These are phyloP conservation scores for Acyrthosiphon pisum DNA, from an alignment of 1,140 invertebrate species.

Conservation along the genomic window DNA sequence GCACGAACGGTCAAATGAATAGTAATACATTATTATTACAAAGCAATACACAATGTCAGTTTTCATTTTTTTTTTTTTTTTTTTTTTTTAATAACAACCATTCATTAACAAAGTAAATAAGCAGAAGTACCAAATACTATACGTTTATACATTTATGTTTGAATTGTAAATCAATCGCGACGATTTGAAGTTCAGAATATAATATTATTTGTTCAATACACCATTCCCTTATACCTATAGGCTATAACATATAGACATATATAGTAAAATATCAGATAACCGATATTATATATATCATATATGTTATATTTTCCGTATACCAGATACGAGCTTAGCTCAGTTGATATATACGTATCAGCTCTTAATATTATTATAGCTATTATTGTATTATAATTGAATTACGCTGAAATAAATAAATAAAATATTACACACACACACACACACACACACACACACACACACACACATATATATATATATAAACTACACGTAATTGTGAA, in stretches of 20 bases:
- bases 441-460: too few relatives aligned
- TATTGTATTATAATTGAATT: too few relatives aligned
- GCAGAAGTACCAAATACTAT: neutral
- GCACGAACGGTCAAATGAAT: neutral
- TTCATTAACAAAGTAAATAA: neutral
- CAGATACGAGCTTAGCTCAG: too few relatives aligned
- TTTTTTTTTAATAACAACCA: neutral
- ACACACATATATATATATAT: neutral
- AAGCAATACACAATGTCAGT: neutral
- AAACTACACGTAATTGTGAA: neutral
- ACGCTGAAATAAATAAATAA: too few relatives aligned
- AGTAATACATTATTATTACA: constrained; percentile 18
- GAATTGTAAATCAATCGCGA: neutral
- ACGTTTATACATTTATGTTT: neutral
- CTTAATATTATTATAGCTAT: too few relatives aligned
- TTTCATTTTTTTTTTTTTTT: neutral
- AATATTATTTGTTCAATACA: too few relatives aligned
- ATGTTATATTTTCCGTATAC: too few relatives aligned
- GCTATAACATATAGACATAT: too few relatives aligned
- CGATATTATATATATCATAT: too few relatives aligned
- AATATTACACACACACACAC: too few relatives aligned
- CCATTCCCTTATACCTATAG: too few relatives aligned
- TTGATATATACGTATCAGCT: too few relatives aligned
- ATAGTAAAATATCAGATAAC: neutral
- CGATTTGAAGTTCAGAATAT: neutral